Percentiles rank a stretch among this genome's conserved stretches.
Conservation (phyloP, 2,888 invertebrate species). For the Tetheella fluctuosa region DNA sequence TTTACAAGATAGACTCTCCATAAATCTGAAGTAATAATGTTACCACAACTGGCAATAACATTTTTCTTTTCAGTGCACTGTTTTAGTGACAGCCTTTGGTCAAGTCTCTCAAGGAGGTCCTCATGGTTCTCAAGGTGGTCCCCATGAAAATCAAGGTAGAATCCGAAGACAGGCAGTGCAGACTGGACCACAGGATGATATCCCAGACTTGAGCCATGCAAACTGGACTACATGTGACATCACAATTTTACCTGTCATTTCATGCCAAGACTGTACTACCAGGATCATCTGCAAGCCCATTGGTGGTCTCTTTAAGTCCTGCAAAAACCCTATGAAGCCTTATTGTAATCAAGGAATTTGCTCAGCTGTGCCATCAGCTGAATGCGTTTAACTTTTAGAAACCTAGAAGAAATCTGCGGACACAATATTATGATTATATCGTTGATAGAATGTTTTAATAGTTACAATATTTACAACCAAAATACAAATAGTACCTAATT, state of each 20-base stretch:
- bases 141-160: conserved; percentile 19
- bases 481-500: no score
- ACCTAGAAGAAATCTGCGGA: no score
- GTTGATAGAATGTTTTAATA: no score
- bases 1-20: no score
- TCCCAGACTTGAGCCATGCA: conserved; percentile 19
- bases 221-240: conserved; percentile 51
- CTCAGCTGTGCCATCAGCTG: conserved; percentile 47
- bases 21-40: no score
- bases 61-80: conserved; percentile 30
- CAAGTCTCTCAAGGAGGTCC: conserved; percentile 33
- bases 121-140: background rate
- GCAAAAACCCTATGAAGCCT: conserved; percentile 47
- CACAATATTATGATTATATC: no score
- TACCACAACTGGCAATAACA: background rate
- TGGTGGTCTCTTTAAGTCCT: conserved; percentile 53
- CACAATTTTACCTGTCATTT: conserved; percentile 36
- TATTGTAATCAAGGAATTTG: conserved; percentile 64
- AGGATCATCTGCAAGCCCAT: conserved; percentile 57
- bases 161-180: background rate
- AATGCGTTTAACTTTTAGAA: conserved; percentile 33
- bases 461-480: no score
- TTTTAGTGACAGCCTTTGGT: conserved; percentile 26
- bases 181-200: conserved; percentile 25
- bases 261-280: conserved; percentile 59